These are phyloP conservation scores for Rynchops niger DNA, from an alignment of 2,113 vertebrate genomes.

Conservation along the genomic window DNA sequence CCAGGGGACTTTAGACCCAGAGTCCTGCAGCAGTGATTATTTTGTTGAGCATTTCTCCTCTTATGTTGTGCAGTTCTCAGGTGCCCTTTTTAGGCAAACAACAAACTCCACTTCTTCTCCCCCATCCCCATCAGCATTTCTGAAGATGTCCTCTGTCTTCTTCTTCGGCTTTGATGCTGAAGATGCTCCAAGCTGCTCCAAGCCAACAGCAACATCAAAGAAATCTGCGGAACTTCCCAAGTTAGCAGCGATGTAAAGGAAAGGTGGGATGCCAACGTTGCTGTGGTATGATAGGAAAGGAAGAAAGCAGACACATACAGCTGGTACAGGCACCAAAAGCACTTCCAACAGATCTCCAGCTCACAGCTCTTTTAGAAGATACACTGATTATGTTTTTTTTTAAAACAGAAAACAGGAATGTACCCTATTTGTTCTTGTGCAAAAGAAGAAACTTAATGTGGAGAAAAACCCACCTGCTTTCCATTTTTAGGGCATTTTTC, in stretches of 20 bases:
- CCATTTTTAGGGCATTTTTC: conserved; percentile 55
- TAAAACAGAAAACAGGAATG: background rate
- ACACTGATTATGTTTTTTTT: background rate
- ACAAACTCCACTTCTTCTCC: background rate
- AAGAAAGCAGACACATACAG: background rate
- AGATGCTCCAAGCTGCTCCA: no score
- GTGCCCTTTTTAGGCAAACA: background rate
- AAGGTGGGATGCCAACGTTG: background rate
- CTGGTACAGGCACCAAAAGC: background rate
- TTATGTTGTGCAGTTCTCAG: background rate
- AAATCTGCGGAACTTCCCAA: background rate
- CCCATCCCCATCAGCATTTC: background rate
- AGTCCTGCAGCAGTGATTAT: background rate
- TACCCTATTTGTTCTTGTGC: background rate
- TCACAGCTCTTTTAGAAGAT: background rate
- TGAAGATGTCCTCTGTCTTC: background rate
- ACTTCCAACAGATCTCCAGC: background rate
- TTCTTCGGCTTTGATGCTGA: background rate
- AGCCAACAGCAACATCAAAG: background rate
- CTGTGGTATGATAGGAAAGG: background rate
- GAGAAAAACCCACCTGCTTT: conserved; percentile 64
- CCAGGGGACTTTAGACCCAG: background rate
- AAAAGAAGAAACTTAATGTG: background rate
- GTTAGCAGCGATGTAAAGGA: background rate
- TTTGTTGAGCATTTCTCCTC: background rate